Evolutionary conservation across 2,113 vertebrate genomes (phyloP), one percentile per base, ranked within the genome.

Genomic region (Poeciliopsis retropinna): DNA sequence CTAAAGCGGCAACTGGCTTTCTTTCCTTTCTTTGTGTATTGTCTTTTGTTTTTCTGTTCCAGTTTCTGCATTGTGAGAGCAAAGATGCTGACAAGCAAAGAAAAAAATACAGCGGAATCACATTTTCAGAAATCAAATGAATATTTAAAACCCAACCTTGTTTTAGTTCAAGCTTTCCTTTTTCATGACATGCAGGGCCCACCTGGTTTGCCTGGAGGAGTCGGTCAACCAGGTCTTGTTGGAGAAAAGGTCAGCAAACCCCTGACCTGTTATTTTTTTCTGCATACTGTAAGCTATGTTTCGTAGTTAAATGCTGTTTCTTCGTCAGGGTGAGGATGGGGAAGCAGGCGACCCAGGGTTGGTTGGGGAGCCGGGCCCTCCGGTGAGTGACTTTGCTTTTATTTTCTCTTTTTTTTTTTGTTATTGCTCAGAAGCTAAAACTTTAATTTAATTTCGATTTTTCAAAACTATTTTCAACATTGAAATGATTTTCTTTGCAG

Each of bases 321-420:
- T 82, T 19, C 69, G 32, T 15, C 79, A 98, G 97, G 97, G 97
- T 64, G 97, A 98, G n/a, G 92, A 95, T 1, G 97, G 97, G 1
- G 95, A 97, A 51, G 92, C 94, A 11, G 97, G 97, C 73, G 94
- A 95, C 65, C 95, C 95, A 0, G 97, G 97, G 63, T 67, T 85
- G 17, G 87, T 84, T 0, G 97, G 97, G 73, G 83, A 95, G 72
- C 72, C 89, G 0, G 97, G 97, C 5, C 69, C 57, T 11, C 70
- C 88, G 12, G 97, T 97, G 85, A 96, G 97, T 95, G 68, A n/a
- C 1, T 6, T 65, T 67, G 32, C 30, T n/a, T 75, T 41, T 5
- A 47, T 71, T 39, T 51, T n/a, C 37, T 15, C 1, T 44, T 64
- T 44, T 37, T 11, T 37, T 34, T 37, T 11, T 37, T 34, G 6